A percentile compares a stretch with the other conserved stretches of the same genome.
phyloP scores from a whole-genome alignment of 2,113 vertebrate species.

The Chaetodon trifascialis region DNA sequence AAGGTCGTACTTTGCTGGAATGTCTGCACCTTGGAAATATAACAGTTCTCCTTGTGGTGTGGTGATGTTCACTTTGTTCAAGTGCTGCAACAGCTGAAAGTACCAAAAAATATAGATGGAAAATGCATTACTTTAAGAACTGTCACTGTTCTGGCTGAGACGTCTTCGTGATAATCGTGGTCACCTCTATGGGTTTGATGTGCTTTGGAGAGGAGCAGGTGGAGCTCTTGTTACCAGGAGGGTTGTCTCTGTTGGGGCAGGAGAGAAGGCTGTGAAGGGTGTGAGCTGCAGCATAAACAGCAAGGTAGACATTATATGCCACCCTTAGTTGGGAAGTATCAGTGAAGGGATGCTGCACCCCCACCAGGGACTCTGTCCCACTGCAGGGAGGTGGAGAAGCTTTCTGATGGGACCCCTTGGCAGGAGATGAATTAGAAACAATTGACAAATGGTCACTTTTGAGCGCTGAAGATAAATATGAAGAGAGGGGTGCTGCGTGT shows the following conservation, averaged over 20 bases:
- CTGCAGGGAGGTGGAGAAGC: conserved; percentile 71
- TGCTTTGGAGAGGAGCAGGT: conserved; percentile 66
- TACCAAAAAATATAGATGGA: neutral
- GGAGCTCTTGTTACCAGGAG: conserved; percentile 44
- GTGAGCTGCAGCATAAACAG: conserved; percentile 84
- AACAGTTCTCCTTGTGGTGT: conserved; percentile 79
- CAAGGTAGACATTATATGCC: conserved; percentile 84
- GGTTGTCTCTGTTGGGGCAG: conserved; percentile 62
- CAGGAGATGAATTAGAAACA: conserved; percentile 17
- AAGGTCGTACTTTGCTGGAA: conserved; percentile 82
- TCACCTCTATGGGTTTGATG: conserved; percentile 79
- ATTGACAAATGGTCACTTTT: neutral
- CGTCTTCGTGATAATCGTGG: neutral
- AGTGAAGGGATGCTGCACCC: conserved; percentile 75
- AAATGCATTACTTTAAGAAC: no score
- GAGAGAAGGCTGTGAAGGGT: conserved; percentile 80
- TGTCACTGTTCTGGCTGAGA: no score
- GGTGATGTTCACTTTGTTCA: conserved; percentile 78
- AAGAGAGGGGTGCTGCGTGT: neutral
- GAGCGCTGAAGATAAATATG: neutral
- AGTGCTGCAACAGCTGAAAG: conserved; percentile 79
- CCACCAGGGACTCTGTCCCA: conserved; percentile 78
- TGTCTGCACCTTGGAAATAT: conserved; percentile 76
- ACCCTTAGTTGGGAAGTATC: conserved; percentile 81
- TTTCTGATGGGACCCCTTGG: neutral